phyloP scores from a whole-genome alignment of 2,888 invertebrate species.

The Patella ulyssiponensis region DNA sequence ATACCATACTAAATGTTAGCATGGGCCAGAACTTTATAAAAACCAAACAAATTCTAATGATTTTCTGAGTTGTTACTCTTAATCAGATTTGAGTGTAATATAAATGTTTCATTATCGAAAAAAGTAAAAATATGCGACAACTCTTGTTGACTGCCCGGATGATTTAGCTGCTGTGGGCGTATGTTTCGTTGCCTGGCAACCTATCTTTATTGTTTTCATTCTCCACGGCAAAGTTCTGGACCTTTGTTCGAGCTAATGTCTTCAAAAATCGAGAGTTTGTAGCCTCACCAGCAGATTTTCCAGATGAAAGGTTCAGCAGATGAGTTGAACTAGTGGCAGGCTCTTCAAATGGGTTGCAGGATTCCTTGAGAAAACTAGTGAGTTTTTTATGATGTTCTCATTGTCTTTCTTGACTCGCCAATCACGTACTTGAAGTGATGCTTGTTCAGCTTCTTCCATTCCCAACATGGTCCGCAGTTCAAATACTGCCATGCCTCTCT shows the following conservation, averaged over 20 bases:
- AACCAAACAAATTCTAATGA: too few species aligned
- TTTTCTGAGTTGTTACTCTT: too few species aligned
- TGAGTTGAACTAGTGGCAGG: not conserved
- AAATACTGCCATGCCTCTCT: constrained; percentile 25
- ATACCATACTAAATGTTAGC: too few species aligned
- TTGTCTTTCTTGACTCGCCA: not conserved
- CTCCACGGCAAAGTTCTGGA: constrained; percentile 14
- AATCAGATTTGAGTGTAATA: too few species aligned
- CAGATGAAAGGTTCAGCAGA: not conserved
- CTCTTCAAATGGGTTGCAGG: not conserved
- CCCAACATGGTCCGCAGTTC: constrained; percentile 16
- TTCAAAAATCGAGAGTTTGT: constrained; percentile 14
- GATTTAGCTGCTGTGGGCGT: too few species aligned
- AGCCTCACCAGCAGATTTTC: not conserved
- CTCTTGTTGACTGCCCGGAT: too few species aligned
- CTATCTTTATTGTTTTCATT: not conserved
- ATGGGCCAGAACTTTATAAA: too few species aligned
- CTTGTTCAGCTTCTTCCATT: not conserved
- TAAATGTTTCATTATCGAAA: too few species aligned
- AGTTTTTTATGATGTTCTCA: not conserved
- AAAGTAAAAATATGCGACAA: too few species aligned
- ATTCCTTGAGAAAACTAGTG: not conserved
- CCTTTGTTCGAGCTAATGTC: constrained; percentile 12
- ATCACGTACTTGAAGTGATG: not conserved
- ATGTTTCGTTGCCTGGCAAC: too few species aligned